Evolutionary conservation across 2,113 vertebrate species (phyloP).

Genomic region (Morone chrysops): DNA sequence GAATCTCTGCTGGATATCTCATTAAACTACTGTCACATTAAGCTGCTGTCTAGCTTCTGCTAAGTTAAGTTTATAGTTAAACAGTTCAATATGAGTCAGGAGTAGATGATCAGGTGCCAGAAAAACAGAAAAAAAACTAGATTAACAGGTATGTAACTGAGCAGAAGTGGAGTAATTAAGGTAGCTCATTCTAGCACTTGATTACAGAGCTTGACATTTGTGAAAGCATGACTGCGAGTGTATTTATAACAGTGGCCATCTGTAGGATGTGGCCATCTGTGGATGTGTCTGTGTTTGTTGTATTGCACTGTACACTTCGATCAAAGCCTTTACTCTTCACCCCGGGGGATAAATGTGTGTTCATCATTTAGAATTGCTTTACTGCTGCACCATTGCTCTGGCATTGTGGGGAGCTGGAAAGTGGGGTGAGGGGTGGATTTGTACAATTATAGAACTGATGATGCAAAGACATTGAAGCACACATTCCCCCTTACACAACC

Average conservation of each 20-base stretch:
- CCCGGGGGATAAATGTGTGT: slow-evolving; percentile 73
- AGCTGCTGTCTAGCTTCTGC: slow-evolving; percentile 5
- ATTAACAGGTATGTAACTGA: slow-evolving; percentile 38
- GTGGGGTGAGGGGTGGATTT: slow-evolving; percentile 75
- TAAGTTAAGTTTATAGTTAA: slow-evolving; percentile 14
- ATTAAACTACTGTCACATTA: slow-evolving; percentile 44
- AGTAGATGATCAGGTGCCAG: not conserved
- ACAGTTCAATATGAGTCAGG: slow-evolving; percentile 3
- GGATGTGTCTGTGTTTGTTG: slow-evolving; percentile 36
- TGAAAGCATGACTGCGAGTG: slow-evolving; percentile 43
- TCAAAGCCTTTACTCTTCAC: slow-evolving; percentile 56
- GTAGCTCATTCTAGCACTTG: slow-evolving; percentile 23
- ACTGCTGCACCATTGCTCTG: slow-evolving; percentile 82
- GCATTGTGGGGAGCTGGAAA: slow-evolving; percentile 68
- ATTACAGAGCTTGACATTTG: slow-evolving; percentile 28
- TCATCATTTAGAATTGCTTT: slow-evolving; percentile 81
- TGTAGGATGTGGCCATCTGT: slow-evolving; percentile 70
- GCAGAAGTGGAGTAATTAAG: slow-evolving; percentile 29
- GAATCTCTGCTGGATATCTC: slow-evolving; percentile 30
- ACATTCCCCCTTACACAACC: slow-evolving; percentile 53
- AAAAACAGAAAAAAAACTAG: not conserved
- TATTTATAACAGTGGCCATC: slow-evolving; percentile 69
- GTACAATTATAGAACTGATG: slow-evolving; percentile 81
- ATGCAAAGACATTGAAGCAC: slow-evolving; percentile 68
- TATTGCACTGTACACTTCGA: slow-evolving; percentile 47